Conservation (phyloP, 2,113 vertebrate genomes). For the Anolis carolinensis region DNA sequence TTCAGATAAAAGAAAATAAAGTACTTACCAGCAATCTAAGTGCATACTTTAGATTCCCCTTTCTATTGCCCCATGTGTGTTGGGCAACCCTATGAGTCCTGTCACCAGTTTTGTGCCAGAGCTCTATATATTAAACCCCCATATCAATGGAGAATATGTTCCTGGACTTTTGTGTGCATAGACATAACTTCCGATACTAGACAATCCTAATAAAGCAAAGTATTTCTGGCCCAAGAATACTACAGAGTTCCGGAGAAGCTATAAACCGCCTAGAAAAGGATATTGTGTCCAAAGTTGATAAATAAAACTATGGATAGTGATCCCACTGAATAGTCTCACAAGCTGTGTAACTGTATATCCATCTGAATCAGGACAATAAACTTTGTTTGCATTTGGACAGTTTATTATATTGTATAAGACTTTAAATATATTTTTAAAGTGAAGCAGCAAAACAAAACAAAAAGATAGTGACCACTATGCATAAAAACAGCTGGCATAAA, state of each 20-base stretch:
- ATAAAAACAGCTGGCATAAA: conserved; percentile 75
- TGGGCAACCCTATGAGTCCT: neutral
- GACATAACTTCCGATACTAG: too few species aligned
- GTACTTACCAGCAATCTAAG: neutral
- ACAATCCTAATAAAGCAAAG: too few species aligned
- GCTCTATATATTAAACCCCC: neutral
- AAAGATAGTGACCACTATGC: conserved; percentile 39
- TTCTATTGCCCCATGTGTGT: neutral
- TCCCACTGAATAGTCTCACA: too few species aligned
- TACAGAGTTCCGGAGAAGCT: too few species aligned
- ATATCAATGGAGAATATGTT: too few species aligned
- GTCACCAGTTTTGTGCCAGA: neutral
- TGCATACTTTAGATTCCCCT: too few species aligned
- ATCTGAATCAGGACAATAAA: neutral
- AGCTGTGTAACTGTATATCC: too few species aligned
- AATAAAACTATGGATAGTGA: too few species aligned
- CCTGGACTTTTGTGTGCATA: too few species aligned
- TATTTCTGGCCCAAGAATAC: too few species aligned
- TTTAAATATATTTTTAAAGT: neutral
- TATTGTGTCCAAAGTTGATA: too few species aligned
- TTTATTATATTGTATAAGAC: neutral
- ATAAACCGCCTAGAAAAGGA: too few species aligned
- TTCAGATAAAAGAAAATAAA: neutral
- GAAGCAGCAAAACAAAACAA: conserved; percentile 16
- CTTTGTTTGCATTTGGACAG: neutral